Conservation (phyloP, 2,113 vertebrate genomes). For the Poeciliopsis prolifica region DNA sequence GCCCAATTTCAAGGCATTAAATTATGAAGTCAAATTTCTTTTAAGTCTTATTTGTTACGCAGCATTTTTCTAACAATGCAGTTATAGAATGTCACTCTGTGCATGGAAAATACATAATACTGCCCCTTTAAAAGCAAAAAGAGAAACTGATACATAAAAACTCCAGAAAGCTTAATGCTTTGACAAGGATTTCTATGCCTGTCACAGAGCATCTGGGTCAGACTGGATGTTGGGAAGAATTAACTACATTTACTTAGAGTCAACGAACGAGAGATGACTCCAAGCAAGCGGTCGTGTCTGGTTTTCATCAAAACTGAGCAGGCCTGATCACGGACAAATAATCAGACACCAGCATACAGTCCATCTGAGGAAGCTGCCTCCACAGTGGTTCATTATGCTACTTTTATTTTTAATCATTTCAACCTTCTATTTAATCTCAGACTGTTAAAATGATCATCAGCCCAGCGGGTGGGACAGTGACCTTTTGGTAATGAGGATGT, state of each 20-base stretch:
- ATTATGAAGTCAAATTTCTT: too few relatives aligned
- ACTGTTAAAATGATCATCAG: conserved; percentile 44
- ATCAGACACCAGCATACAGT: conserved; percentile 28
- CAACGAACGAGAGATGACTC: conserved; percentile 36
- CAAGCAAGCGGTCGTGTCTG: conserved; percentile 15
- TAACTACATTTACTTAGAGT: conserved; percentile 19
- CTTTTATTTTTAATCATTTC: conserved; percentile 33
- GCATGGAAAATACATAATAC: too few relatives aligned
- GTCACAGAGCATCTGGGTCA: conserved; percentile 19
- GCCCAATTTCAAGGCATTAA: too few relatives aligned
- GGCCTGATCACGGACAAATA: conserved; percentile 38
- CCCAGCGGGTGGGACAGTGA: conserved; percentile 49
- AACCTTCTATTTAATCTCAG: conserved; percentile 49
- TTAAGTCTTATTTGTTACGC: too few relatives aligned
- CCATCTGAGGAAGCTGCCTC: conserved; percentile 30
- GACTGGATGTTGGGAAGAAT: conserved; percentile 23
- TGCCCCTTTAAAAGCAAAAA: too few relatives aligned
- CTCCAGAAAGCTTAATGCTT: not conserved
- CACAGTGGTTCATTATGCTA: conserved; percentile 43
- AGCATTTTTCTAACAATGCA: too few relatives aligned
- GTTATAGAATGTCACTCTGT: too few relatives aligned
- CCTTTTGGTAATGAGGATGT: conserved; percentile 34
- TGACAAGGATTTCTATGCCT: not conserved
- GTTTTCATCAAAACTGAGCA: conserved; percentile 30
- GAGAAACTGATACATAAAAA: too few relatives aligned